Evolutionary conservation across 2,113 vertebrate genomes (phyloP), one percentile per base, ranked within the genome.

Genomic region (Ibidorhyncha struthersii): DNA sequence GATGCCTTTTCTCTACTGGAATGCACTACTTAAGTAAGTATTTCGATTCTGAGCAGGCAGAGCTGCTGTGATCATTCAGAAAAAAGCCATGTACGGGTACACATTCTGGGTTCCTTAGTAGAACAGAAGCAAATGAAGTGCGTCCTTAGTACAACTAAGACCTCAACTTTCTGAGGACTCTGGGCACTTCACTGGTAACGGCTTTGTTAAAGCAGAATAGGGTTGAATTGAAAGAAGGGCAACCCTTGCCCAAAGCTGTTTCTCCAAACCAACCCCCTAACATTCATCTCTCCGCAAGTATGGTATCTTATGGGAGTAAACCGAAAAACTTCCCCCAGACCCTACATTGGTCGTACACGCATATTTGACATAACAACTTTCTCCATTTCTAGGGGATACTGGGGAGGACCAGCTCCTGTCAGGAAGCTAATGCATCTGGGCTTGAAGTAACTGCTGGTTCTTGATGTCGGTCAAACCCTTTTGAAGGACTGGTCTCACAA

Each of bases 1-100:
- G 93, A 99, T 99, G 99, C 99, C 99, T 58, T 96, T 98, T 78
- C 98, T 99, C 59, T 99, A 99, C 12, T 99, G 99, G 99, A 98
- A 99, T 9, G 97, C 98, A 4, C 98, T 99, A 69, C 98, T 99
- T 6, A 99, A 97, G 99, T 99, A 97, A 98, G 98, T 98, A 49
- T 43, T 41, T 61, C 4, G 47, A 2, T 74, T 76, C 41, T 29
- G 56, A 83, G 55, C 49, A 21, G 81, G 36, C 27, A 86, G 18
- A 43, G 26, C 34, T 82, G 59, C 30, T 71, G 10, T 52, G 19
- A 13, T 47, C 3, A 5, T 25, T 49, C 32, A 52, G 45, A 36
- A 32, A 26, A 65, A 49, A 18, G 7, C 12, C 19, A 36, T 4
- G 8, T 47, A 25, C 8, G 61, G 40, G 30, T 4, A 14, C 18